phyloP scores from a whole-genome alignment of 2,797 vertebrate genomes.

The Sebastes hopkinsi region DNA sequence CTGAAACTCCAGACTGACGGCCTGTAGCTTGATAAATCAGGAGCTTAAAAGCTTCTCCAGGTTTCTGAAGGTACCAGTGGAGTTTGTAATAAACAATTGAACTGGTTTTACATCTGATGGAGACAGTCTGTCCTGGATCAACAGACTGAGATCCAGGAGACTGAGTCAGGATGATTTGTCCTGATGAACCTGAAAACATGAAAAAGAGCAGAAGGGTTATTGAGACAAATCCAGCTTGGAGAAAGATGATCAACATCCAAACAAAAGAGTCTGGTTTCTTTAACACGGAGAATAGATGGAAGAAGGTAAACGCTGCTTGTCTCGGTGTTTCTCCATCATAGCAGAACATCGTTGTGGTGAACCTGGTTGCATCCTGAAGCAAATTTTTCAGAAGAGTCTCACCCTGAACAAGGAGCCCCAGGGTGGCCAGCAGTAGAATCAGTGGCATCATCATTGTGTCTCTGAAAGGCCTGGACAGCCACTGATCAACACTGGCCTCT shows the following conservation, averaged over 20 bases:
- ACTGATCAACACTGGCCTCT: too few relatives aligned
- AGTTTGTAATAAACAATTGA: rapidly evolving
- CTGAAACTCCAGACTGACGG: neutral
- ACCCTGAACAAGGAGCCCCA: too few relatives aligned
- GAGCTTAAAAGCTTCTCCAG: neutral
- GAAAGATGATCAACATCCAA: too few relatives aligned
- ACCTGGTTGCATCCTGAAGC: neutral
- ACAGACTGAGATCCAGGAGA: neutral
- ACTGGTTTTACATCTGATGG: too few relatives aligned
- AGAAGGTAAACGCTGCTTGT: neutral
- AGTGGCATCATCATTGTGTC: too few relatives aligned
- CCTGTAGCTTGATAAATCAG: rapidly evolving
- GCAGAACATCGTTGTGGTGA: neutral
- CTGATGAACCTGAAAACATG: neutral
- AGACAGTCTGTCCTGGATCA: neutral
- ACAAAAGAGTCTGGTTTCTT: too few relatives aligned
- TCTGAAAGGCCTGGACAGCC: too few relatives aligned
- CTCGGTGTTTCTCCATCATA: neutral
- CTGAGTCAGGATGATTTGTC: neutral
- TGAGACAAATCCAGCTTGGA: neutral
- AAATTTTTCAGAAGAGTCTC: neutral
- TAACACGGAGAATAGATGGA: neutral
- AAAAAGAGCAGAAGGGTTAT: too few relatives aligned
- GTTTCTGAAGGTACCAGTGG: too few relatives aligned
- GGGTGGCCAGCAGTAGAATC: too few relatives aligned